Base-by-base conservation (phyloP, 2,888 invertebrate genomes). In the Ochlodes sylvanus region DNA sequence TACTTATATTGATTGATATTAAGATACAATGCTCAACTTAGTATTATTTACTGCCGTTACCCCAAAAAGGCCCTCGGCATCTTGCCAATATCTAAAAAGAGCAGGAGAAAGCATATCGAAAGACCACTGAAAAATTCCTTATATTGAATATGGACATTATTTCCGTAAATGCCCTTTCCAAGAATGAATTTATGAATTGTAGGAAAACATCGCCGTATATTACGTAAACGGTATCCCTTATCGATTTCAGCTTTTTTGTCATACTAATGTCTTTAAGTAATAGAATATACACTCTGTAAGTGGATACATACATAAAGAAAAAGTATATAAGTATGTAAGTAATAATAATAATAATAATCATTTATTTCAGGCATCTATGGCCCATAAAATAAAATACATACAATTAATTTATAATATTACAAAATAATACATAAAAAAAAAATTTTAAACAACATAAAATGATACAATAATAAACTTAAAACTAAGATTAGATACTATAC, bases 191-290 rank as follows among this genome's bases (percentile, higher is more conserved):
- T 67, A 67, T 57, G 61, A 62, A 56, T 47, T 21, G 38, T 56
- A 56, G 34, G 38, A 62, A 61, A 67, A 67, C 67, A 67, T 55
- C 61, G 61, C 61, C 67, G 62, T 67, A 67, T 67, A 47, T 67
- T 62, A 66, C 54, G 66, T 66, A 60, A 66, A 66, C 19, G 50
- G 52, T 17, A 60, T 54, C 52, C 60, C 60, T 27, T 60, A 54
- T 6, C 57, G 50, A 50, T 50, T 65, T 60, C 15, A 44, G 50
- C 47, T 27, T 52, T 42, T n/a, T 60, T 58, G 41, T 44, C 32
- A 47, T 47, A 47, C 34, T 47, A 66, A 52, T 65, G 21, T 47
- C 17, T 50, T 34, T 17, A 14, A 34, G 32, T 63, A 44, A 57
- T 56, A 47, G 19, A 47, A 64, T 52, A 38, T 38, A 38, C 27